phyloP scores from a whole-genome alignment of 2,797 vertebrate species.

The Pogoniulus pusillus region DNA sequence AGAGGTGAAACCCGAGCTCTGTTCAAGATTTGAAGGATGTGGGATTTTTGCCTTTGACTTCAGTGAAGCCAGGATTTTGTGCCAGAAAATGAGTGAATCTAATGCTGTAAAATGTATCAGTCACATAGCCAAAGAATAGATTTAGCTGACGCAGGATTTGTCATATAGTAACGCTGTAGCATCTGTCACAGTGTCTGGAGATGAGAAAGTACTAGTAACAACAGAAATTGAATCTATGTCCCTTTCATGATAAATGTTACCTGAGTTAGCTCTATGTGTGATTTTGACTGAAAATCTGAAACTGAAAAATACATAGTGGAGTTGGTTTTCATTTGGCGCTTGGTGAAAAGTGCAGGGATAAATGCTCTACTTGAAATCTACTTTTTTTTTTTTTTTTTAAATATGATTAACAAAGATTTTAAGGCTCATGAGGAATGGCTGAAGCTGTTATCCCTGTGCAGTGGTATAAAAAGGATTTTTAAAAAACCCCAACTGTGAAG shows the following conservation, averaged over 20 bases:
- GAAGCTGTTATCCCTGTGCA: slow-evolving; percentile 22
- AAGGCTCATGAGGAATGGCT: slow-evolving; percentile 61
- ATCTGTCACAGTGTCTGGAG: neutral
- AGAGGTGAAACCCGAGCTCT: neutral
- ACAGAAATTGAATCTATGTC: slow-evolving; percentile 45
- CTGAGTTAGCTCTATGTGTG: slow-evolving; percentile 24
- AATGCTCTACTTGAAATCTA: slow-evolving; percentile 34
- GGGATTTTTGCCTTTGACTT: slow-evolving; percentile 6
- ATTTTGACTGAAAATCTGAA: slow-evolving; percentile 47
- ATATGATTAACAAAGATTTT: slow-evolving; percentile 76
- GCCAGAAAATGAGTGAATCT: neutral
- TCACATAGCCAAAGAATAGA: neutral
- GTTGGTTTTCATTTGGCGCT: slow-evolving; percentile 20
- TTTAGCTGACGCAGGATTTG: slow-evolving; percentile 22
- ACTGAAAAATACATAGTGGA: slow-evolving; percentile 31
- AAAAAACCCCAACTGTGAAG: slow-evolving; percentile 70
- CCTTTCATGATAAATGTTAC: slow-evolving; percentile 38
- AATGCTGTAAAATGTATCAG: neutral
- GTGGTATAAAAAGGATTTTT: slow-evolving; percentile 66
- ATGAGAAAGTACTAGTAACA: slow-evolving; percentile 43
- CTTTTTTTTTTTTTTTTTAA: slow-evolving; percentile 27
- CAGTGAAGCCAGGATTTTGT: neutral
- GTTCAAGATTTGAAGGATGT: neutral
- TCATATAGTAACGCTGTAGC: neutral
- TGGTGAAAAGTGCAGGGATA: slow-evolving; percentile 39